Evolutionary conservation across 2,888 invertebrate species (phyloP).

Genomic region (Frankliniella intonsa): DNA sequence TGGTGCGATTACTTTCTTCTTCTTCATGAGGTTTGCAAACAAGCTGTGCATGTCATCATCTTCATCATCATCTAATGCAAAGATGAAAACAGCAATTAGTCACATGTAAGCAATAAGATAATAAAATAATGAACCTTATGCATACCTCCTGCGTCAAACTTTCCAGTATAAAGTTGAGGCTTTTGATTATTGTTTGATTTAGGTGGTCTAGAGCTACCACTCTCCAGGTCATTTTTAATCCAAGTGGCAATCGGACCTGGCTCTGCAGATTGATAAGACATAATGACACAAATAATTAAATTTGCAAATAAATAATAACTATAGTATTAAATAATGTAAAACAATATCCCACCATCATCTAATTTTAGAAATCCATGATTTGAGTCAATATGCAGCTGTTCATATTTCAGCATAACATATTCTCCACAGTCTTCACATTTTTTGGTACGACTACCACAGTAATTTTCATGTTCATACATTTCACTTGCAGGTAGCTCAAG

Average conservation of each 20-base stretch:
- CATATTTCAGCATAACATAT: conserved; percentile 65
- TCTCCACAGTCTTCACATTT: conserved; percentile 63
- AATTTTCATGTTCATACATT: conserved; percentile 59
- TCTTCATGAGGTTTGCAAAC: conserved; percentile 2
- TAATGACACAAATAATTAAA: not conserved
- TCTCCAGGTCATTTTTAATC: conserved; percentile 41
- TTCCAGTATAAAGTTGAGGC: not conserved
- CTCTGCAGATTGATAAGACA: conserved; percentile 44
- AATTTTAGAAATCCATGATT: conserved; percentile 62
- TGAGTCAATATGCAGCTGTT: conserved; percentile 58
- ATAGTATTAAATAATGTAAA: not conserved
- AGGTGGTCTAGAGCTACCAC: not conserved
- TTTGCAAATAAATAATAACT: not conserved
- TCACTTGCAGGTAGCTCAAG: conserved; percentile 58
- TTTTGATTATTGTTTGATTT: not conserved
- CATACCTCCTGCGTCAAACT: not conserved
- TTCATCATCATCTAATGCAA: conserved; percentile 9
- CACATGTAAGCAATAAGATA: not conserved
- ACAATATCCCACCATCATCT: conserved; percentile 52
- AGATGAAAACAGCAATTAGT: not conserved
- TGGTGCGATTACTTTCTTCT: conserved; percentile 8
- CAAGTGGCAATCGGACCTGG: conserved; percentile 50
- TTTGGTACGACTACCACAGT: conserved; percentile 68
- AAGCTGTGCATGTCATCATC: conserved; percentile 21
- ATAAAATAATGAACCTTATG: not conserved